Evolutionary conservation across 30 jellyfish, hydroid and myxozoan genomes (phyloP).

Genomic region (Aurelia sp.): DNA sequence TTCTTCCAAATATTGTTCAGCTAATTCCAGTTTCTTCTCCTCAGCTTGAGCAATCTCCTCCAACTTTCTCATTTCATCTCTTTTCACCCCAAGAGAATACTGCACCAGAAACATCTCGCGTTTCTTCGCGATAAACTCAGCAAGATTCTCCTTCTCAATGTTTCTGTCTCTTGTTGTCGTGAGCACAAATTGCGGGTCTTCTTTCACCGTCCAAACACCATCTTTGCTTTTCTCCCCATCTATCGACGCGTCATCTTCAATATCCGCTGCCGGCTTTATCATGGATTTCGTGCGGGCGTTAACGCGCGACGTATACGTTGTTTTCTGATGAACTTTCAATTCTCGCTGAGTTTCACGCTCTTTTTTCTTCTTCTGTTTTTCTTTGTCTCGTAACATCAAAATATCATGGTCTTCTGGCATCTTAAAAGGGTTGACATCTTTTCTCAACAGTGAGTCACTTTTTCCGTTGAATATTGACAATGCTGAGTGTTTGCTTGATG

Average conservation of each 20-base stretch:
- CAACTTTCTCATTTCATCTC: conserved; percentile 98
- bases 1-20: conserved; percentile 96
- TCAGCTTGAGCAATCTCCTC: conserved; percentile 99
- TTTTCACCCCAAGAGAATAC: conserved; percentile 95
- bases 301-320: conserved; percentile 94
- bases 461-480: conserved; percentile 16
- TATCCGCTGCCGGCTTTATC: conserved; percentile 98
- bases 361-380: conserved; percentile 87
- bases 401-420: conserved; percentile 95
- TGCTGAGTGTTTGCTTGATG: conserved; percentile 50
- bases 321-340: conserved; percentile 86
- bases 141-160: conserved; percentile 93
- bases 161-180: conserved; percentile 95
- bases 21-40: conserved; percentile 94
- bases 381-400: conserved; percentile 89
- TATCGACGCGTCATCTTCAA: conserved; percentile 80
- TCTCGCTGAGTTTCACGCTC: conserved; percentile 87
- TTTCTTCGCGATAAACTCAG: conserved; percentile 91
- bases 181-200: conserved; percentile 93
- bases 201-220: conserved; percentile 85
- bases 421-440: conserved; percentile 89
- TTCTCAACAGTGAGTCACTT: conserved; percentile 3
- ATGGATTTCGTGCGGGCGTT: conserved; percentile 97
- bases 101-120: conserved; percentile 98
- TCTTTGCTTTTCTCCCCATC: conserved; percentile 79